Base-by-base conservation (phyloP, 2,888 invertebrate genomes). In the Pegoplata infirma region DNA sequence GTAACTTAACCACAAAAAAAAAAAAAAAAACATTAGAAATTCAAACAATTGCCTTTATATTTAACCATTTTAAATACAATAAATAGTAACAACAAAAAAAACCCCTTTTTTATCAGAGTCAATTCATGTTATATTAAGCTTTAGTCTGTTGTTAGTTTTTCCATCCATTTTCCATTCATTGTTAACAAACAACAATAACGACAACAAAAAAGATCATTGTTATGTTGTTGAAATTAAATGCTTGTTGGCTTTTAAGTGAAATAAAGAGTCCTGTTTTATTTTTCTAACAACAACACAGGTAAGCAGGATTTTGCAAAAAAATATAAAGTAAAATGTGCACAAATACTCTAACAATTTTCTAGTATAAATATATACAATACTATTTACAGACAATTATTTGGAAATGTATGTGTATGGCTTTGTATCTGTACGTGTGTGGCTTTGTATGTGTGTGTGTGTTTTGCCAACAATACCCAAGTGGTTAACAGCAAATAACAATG, bases 221-320 rank as follows among this genome's bases (percentile, higher is more conserved):
- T 58, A 32, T 36, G 71, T 19, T 71, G 59, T 64, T 73, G 49
- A 67, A 66, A 76, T 71, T 71, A 76, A 76, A 71, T 71, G 69
- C 63, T 59, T 71, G 69, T 59, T 76, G 76, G 64, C 58, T 71
- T 71, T 71, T 55, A 64, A 76, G 64, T 71, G 58, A 71, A 66
- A 76, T 76, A 66, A 76, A 59, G 53, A 76, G 59, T 59, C 32
- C 69, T 76, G n/a, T n/a, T n/a, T n/a, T n/a, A n/a, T n/a, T n/a
- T 76, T 71, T 21, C 12, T 32, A 10, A 7, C 10, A 32, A 32
- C 28, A 36, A 55, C 23, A 16, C 61, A 75, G 67, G 47, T 68
- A 55, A 49, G 21, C 19, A 25, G 28, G 44, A 12, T 19, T 59
- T 10, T 16, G 3, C 2, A 21, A 49, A n/a, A 49, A 12, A 32